Conservation (phyloP, 2,113 vertebrate species). For the Hippocampus guttulatus region DNA sequence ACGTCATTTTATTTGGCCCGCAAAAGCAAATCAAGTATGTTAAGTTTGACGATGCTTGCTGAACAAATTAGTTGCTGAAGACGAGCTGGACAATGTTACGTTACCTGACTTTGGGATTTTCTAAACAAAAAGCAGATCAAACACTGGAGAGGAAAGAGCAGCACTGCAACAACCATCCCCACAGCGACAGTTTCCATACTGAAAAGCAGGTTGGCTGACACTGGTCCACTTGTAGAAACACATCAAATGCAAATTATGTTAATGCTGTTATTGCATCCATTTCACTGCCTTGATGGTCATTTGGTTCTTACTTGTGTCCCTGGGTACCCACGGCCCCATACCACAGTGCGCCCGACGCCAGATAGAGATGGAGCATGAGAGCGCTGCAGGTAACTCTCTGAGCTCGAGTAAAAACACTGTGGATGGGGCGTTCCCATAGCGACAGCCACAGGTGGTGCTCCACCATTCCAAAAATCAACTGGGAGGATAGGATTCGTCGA, state of each 20-base stretch:
- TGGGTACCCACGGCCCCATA: slow-evolving; percentile 66
- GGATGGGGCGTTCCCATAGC: slow-evolving; percentile 69
- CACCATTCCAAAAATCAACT: slow-evolving; percentile 71
- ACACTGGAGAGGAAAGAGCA: slow-evolving; percentile 74
- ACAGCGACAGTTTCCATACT: slow-evolving; percentile 63
- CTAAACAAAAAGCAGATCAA: slow-evolving; percentile 73
- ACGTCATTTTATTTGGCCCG: too few relatives aligned
- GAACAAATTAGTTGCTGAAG: too few relatives aligned
- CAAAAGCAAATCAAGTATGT: too few relatives aligned
- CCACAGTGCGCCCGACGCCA: slow-evolving; percentile 70
- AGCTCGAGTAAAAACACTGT: slow-evolving; percentile 72
- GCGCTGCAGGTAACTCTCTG: slow-evolving; percentile 74
- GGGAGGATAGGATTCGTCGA: slow-evolving; percentile 62
- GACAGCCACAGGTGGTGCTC: slow-evolving; percentile 78
- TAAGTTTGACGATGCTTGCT: too few relatives aligned
- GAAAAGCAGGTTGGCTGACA: slow-evolving; percentile 59
- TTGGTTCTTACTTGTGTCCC: slow-evolving; percentile 52
- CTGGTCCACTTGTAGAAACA: slow-evolving; percentile 46
- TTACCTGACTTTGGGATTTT: slow-evolving; percentile 66
- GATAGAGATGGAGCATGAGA: slow-evolving; percentile 71
- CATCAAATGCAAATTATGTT: background rate
- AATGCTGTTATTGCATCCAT: background rate
- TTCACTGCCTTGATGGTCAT: background rate
- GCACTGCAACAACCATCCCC: slow-evolving; percentile 63
- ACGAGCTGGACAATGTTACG: background rate